Evolutionary conservation across 35 echinoderm and acorn worm species (phyloP).

Genomic region (Lytechinus variegatus): DNA sequence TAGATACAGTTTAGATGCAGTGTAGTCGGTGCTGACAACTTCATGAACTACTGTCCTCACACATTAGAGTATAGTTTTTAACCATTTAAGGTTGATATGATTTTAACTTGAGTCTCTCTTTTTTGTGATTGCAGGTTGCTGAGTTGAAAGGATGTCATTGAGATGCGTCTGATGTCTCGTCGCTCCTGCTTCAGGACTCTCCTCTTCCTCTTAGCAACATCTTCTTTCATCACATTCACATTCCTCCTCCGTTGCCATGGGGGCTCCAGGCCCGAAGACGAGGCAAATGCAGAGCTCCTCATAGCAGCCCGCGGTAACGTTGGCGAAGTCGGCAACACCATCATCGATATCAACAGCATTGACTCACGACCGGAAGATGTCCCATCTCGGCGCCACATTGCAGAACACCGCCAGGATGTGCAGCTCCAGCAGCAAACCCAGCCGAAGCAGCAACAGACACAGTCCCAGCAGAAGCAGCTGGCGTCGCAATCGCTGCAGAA

Average conservation of each 20-base stretch:
- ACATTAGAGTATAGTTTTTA: no score
- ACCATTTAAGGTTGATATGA: no score
- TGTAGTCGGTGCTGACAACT: no score
- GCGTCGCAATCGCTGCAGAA: not conserved
- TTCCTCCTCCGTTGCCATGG: slow-evolving; percentile 58
- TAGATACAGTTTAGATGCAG: no score
- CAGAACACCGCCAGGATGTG: not conserved
- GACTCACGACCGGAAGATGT: slow-evolving; percentile 41
- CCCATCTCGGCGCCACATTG: slow-evolving; percentile 32
- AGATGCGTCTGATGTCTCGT: slow-evolving; percentile 56
- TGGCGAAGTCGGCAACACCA: not conserved
- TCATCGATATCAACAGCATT: not conserved
- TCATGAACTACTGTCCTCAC: no score
- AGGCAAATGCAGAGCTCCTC: slow-evolving; percentile 27
- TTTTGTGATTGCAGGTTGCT: not conserved
- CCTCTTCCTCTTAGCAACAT: slow-evolving; percentile 50
- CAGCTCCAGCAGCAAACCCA: not conserved
- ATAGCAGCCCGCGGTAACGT: not conserved
- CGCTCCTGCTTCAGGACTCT: slow-evolving; percentile 48
- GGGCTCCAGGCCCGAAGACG: not conserved
- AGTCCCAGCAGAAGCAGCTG: not conserved
- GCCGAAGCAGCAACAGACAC: not conserved
- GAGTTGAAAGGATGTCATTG: slow-evolving; percentile 5
- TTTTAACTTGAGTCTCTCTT: not conserved
- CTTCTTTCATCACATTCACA: slow-evolving; percentile 54